phyloP scores from a whole-genome alignment of 2,113 vertebrate genomes.

The Drymodes brunneopygia region DNA sequence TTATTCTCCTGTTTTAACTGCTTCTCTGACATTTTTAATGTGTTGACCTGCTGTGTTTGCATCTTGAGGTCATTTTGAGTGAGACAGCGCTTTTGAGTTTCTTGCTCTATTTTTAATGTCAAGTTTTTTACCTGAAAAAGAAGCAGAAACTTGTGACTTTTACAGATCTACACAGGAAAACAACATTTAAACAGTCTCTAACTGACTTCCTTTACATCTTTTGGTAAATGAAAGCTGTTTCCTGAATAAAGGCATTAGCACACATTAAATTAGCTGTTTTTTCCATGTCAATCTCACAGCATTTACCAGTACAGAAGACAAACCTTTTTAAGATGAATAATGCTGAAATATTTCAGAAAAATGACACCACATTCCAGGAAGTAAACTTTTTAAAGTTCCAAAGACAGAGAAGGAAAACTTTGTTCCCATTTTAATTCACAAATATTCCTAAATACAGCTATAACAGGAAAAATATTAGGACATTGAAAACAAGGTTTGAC shows the following conservation, averaged over 20 bases:
- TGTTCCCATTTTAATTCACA: neutral
- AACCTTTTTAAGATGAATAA: neutral
- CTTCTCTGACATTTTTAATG: conserved; percentile 90
- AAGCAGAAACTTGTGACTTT: conserved; percentile 10
- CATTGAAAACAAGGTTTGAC: neutral
- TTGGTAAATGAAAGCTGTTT: neutral
- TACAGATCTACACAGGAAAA: neutral
- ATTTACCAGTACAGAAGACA: neutral
- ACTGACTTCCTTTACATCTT: neutral
- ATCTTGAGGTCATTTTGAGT: conserved; percentile 96
- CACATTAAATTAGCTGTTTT: neutral
- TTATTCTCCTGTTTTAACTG: conserved; percentile 96
- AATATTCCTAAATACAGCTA: neutral
- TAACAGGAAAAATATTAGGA: neutral
- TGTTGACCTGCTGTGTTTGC: conserved; percentile 92
- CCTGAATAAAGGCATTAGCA: neutral
- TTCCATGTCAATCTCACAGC: neutral
- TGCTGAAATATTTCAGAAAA: neutral
- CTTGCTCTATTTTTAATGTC: conserved; percentile 94
- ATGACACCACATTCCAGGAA: neutral
- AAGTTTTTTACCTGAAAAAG: conserved; percentile 89
- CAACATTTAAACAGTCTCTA: neutral
- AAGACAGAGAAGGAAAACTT: neutral
- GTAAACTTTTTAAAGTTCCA: neutral
- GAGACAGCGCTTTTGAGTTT: conserved; percentile 92